These are phyloP conservation scores for Pachyuromys duprasi DNA, from an alignment of 2,797 vertebrate species.

Conservation along the genomic window DNA sequence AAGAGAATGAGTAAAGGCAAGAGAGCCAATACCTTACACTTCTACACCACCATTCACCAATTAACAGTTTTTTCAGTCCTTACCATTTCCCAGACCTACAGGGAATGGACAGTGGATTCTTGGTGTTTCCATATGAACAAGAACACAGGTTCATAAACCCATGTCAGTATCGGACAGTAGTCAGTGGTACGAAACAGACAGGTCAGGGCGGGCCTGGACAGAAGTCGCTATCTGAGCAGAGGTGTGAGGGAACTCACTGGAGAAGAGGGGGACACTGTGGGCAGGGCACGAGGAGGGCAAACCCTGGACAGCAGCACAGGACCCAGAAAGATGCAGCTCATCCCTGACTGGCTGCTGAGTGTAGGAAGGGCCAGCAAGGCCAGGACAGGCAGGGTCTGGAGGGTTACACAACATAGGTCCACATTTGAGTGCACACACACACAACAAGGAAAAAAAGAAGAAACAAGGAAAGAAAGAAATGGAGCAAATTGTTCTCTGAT, in stretches of 20 bases:
- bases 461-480: neutral
- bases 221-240: neutral
- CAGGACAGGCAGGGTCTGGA: neutral
- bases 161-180: neutral
- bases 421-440: neutral
- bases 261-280: neutral
- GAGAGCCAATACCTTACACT: neutral
- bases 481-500: neutral
- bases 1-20: constrained; percentile 30
- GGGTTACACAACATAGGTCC: neutral
- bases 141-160: neutral
- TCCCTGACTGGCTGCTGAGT: neutral
- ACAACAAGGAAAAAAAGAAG: neutral
- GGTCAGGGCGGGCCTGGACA: neutral
- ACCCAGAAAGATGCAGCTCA: neutral
- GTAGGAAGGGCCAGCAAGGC: neutral
- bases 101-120: neutral
- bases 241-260: neutral
- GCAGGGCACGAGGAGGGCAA: neutral
- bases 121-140: neutral
- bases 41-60: constrained; percentile 9
- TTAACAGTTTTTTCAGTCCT: neutral
- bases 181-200: neutral
- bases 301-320: neutral
- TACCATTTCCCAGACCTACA: neutral